Evolutionary conservation across 1,140 invertebrate genomes (phyloP).

Genomic region (Drosophila kanapiae): DNA sequence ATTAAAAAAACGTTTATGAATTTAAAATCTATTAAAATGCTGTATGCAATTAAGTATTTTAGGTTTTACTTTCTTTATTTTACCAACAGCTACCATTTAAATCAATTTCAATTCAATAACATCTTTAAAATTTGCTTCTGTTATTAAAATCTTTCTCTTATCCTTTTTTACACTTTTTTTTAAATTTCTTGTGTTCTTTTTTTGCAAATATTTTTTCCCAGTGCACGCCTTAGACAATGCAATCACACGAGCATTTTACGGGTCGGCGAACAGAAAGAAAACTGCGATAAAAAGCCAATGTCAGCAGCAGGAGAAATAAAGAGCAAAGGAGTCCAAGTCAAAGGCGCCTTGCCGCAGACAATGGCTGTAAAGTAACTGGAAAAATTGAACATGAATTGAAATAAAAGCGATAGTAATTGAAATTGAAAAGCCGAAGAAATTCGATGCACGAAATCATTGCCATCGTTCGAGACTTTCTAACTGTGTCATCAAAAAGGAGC

Average conservation of each 20-base stretch:
- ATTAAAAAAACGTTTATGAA: neutral
- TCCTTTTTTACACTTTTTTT: neutral
- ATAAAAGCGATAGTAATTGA: constrained; percentile 67
- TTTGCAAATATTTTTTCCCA: neutral
- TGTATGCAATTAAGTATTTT: neutral
- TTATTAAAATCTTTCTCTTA: no score
- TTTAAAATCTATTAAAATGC: neutral
- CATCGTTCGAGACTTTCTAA: constrained; percentile 3
- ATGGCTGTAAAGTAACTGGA: constrained; percentile 66
- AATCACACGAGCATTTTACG: constrained; percentile 60
- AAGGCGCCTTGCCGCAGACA: constrained; percentile 48
- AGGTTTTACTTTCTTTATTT: no score
- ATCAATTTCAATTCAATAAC: no score
- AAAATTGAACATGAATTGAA: constrained; percentile 67
- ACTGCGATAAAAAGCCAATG: constrained; percentile 45
- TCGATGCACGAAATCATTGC: constrained; percentile 22
- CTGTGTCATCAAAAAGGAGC: constrained; percentile 10
- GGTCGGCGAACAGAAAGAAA: constrained; percentile 35
- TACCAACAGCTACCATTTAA: no score
- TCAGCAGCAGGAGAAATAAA: constrained; percentile 30
- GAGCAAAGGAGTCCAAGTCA: constrained; percentile 2
- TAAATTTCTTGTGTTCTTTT: neutral
- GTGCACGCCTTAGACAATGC: constrained; percentile 50
- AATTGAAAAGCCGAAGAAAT: constrained; percentile 47
- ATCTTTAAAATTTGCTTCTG: no score